Percentiles rank a stretch among this genome's conserved stretches.
phyloP scores from a whole-genome alignment of 2,797 vertebrate species.

The Gymnothorax reevesii region DNA sequence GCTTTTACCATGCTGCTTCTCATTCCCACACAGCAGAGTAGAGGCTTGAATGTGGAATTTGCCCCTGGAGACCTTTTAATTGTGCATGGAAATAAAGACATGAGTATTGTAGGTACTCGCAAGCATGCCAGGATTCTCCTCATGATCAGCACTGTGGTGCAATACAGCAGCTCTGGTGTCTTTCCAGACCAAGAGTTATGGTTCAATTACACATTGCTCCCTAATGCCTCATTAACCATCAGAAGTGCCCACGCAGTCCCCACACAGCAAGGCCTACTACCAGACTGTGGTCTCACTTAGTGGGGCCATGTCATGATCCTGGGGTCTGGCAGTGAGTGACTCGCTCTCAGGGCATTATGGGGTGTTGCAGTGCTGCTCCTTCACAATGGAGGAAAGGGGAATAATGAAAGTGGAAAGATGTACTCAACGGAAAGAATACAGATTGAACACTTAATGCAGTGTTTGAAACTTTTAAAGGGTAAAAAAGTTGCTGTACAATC shows the following conservation, averaged over 20 bases:
- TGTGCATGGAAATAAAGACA: slow-evolving; percentile 1
- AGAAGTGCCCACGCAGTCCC: neutral
- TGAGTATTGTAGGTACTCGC: neutral
- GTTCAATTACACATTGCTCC: slow-evolving; percentile 20
- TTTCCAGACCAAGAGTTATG: neutral
- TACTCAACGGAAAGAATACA: no score
- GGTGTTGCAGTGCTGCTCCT: slow-evolving; percentile 29
- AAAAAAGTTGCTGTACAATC: no score
- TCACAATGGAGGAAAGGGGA: neutral
- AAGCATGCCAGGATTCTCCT: neutral
- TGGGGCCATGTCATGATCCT: slow-evolving; percentile 10
- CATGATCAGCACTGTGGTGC: neutral
- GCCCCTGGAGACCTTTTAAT: neutral
- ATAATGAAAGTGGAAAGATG: no score
- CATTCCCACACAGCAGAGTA: slow-evolving; percentile 14
- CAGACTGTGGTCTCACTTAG: slow-evolving; percentile 23
- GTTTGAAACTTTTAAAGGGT: no score
- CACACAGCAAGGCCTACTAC: slow-evolving; percentile 10
- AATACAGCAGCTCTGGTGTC: neutral
- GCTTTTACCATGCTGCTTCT: slow-evolving; percentile 5
- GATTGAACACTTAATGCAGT: no score
- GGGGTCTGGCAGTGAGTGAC: slow-evolving; percentile 36
- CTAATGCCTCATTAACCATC: slow-evolving; percentile 8
- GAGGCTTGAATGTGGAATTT: slow-evolving; percentile 10
- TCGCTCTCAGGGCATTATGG: neutral